Evolutionary conservation across 2,797 vertebrate genomes (phyloP).

Genomic region (Nannoperca australis): DNA sequence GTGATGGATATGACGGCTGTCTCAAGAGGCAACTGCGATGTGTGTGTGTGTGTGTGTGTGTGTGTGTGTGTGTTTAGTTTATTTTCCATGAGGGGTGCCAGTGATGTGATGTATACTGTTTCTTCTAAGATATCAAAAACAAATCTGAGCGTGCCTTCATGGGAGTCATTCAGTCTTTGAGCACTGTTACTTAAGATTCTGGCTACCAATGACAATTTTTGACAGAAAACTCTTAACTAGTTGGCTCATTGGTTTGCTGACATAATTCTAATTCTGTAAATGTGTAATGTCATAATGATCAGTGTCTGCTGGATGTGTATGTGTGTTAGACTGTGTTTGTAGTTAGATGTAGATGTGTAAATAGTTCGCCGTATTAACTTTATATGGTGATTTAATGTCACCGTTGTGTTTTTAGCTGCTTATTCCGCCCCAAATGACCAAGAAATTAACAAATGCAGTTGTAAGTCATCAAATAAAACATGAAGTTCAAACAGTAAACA

Average conservation of each 20-base stretch:
- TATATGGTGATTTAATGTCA: background rate
- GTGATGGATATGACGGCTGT: conserved; percentile 10
- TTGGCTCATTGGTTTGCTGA: background rate
- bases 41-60: background rate
- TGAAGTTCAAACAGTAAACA: background rate
- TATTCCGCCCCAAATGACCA: background rate
- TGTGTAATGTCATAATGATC: background rate
- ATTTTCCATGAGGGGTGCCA: background rate
- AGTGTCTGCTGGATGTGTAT: background rate
- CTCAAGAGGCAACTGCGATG: conserved; percentile 9
- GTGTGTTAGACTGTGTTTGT: too few relatives aligned
- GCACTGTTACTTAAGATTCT: background rate
- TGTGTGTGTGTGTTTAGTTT: background rate
- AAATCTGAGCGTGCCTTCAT: too few relatives aligned
- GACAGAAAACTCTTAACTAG: background rate
- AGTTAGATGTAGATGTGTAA: too few relatives aligned
- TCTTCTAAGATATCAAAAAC: background rate
- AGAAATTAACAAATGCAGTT: background rate
- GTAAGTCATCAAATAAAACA: background rate
- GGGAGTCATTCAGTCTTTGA: background rate
- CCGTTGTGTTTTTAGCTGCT: background rate
- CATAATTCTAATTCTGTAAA: too few relatives aligned
- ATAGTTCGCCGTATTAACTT: background rate
- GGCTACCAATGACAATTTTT: background rate
- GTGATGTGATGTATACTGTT: background rate